phyloP scores from a whole-genome alignment of 2,888 invertebrate genomes.

The Rapana venosa region DNA sequence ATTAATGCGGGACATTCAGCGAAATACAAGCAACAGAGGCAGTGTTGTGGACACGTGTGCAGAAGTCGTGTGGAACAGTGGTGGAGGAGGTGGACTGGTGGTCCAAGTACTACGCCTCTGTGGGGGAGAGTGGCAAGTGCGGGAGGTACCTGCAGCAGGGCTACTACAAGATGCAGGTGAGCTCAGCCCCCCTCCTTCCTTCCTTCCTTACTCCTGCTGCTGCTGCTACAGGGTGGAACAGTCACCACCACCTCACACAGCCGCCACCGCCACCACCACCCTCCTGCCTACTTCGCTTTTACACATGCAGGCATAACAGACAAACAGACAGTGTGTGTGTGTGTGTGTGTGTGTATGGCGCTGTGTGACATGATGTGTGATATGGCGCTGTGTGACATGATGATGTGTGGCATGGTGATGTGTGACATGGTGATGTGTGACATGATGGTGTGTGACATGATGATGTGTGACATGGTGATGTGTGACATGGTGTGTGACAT shows the following conservation, averaged over 20 bases:
- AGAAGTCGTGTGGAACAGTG: slow-evolving; percentile 59
- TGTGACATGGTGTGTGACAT: no score
- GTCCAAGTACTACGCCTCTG: slow-evolving; percentile 95
- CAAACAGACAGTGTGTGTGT: neutral
- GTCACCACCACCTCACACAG: no score
- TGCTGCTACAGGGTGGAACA: no score
- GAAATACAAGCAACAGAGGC: no score
- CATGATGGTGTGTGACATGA: no score
- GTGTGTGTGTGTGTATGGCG: neutral
- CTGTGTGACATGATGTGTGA: neutral
- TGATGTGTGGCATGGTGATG: no score
- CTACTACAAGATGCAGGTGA: slow-evolving; percentile 78
- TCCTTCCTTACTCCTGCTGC: neutral
- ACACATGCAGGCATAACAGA: neutral
- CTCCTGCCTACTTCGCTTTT: neutral
- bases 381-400: no score
- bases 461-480: no score
- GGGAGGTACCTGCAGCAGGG: slow-evolving; percentile 78
- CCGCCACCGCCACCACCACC: no score
- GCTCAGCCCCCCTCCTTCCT: neutral
- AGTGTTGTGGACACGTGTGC: neutral
- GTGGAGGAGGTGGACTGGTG: slow-evolving; percentile 91
- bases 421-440: no score
- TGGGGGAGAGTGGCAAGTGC: slow-evolving; percentile 82
- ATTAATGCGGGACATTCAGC: no score